A percentile compares a stretch with the other conserved stretches of the same genome.
These are phyloP conservation scores for Molorchus minor DNA, from an alignment of 2,888 invertebrate genomes.

Conservation along the genomic window DNA sequence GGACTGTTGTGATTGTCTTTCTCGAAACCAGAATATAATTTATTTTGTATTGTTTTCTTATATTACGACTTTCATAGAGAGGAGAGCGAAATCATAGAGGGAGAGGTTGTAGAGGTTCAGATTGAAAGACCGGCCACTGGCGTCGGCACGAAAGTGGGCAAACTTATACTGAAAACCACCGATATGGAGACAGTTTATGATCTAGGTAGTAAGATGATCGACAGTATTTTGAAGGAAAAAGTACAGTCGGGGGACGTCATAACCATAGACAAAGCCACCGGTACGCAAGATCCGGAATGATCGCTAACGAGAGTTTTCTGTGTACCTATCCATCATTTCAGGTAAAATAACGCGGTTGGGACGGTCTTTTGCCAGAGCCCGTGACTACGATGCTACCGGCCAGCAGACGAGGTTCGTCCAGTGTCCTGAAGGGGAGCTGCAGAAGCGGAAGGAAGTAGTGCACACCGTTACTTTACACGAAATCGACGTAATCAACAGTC, in stretches of 20 bases:
- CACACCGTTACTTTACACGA: constrained; percentile 99
- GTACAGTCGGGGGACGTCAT: constrained; percentile 96
- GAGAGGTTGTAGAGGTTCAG: constrained; percentile 97
- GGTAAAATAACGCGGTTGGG: constrained; percentile 72
- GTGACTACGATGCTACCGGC: constrained; percentile 98
- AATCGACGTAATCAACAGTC: constrained; percentile 98
- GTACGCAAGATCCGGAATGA: too few species aligned
- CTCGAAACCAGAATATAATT: too few species aligned
- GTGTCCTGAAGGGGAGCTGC: constrained; percentile 98
- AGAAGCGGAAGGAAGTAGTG: constrained; percentile 96
- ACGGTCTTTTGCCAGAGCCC: constrained; percentile 92
- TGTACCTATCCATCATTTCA: too few species aligned
- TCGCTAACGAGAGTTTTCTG: too few species aligned
- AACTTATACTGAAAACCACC: constrained; percentile 96
- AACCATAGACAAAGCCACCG: constrained; percentile 98
- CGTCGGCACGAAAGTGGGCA: constrained; percentile 87
- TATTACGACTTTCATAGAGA: too few species aligned
- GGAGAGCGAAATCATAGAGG: constrained; percentile 98
- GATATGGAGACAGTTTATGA: constrained; percentile 99
- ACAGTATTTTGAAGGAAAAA: constrained; percentile 94
- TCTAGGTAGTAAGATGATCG: constrained; percentile 97
- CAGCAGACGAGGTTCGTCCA: constrained; percentile 87
- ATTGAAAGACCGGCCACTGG: constrained; percentile 95
- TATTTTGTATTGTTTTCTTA: too few species aligned
- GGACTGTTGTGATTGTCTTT: too few species aligned